Evolutionary conservation across 2,888 invertebrate species (phyloP).

Genomic region (Parnassius orleans): DNA sequence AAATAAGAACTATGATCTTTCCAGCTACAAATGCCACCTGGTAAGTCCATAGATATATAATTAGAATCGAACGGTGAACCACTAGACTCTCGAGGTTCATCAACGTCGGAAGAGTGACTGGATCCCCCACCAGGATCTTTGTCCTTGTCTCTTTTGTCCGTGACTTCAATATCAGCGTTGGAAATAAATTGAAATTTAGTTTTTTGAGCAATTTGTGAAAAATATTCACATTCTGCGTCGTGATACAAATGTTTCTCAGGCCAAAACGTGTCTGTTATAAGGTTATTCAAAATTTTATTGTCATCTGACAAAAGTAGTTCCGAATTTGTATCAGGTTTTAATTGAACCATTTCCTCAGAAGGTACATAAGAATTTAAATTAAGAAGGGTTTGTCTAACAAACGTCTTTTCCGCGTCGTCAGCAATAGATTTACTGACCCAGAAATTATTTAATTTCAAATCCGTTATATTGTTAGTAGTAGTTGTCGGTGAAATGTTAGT

Average conservation of each 20-base stretch:
- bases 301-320: constrained; percentile 25
- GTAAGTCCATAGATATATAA: constrained; percentile 86
- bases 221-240: constrained; percentile 84
- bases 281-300: constrained; percentile 51
- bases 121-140: constrained; percentile 81
- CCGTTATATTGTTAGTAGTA: constrained; percentile 53
- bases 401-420: constrained; percentile 80
- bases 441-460: constrained; percentile 77
- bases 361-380: constrained; percentile 28
- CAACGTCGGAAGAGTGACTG: constrained; percentile 75
- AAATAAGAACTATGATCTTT: constrained; percentile 90
- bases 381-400: constrained; percentile 44
- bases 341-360: constrained; percentile 16
- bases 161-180: constrained; percentile 43
- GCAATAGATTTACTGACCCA: constrained; percentile 81
- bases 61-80: constrained; percentile 76
- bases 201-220: constrained; percentile 75
- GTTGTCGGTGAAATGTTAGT: constrained; percentile 50
- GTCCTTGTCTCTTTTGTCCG: constrained; percentile 81
- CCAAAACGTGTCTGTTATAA: constrained; percentile 81
- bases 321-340: constrained; percentile 28
- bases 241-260: constrained; percentile 82
- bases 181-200: constrained; percentile 49
- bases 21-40: constrained; percentile 91
- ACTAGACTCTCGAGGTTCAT: constrained; percentile 43